A percentile compares a stretch with the other conserved stretches of the same genome.
These are phyloP conservation scores for Enteromius trimaculatus DNA, from an alignment of 2,797 vertebrate species.

Conservation along the genomic window DNA sequence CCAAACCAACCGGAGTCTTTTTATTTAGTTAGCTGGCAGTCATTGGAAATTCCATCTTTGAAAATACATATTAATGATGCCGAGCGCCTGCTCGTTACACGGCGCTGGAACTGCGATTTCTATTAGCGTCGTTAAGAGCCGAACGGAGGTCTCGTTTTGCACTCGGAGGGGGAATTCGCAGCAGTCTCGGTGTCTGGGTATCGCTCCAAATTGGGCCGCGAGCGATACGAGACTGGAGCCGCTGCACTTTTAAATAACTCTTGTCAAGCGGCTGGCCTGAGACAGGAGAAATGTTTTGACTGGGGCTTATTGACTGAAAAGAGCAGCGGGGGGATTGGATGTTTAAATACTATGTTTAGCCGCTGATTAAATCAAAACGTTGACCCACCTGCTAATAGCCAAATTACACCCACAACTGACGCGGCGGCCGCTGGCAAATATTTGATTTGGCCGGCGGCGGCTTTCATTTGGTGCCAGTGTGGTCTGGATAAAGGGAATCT, in stretches of 20 bases:
- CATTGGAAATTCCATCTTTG: slow-evolving; percentile 64
- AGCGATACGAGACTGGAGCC: slow-evolving; percentile 61
- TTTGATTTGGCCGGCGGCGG: slow-evolving; percentile 56
- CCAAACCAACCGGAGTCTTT: slow-evolving; percentile 64
- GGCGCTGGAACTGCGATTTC: slow-evolving; percentile 63
- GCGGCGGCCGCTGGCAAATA: slow-evolving; percentile 54
- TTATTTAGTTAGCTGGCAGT: slow-evolving; percentile 67
- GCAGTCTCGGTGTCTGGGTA: slow-evolving; percentile 63
- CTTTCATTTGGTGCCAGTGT: slow-evolving; percentile 61
- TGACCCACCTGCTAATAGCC: slow-evolving; percentile 64
- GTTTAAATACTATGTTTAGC: slow-evolving; percentile 61
- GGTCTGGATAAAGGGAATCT: slow-evolving; percentile 62
- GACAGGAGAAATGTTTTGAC: slow-evolving; percentile 64
- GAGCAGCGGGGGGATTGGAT: slow-evolving; percentile 56
- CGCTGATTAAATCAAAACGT: slow-evolving; percentile 62
- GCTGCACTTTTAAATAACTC: slow-evolving; percentile 63
- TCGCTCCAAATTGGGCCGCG: slow-evolving; percentile 58
- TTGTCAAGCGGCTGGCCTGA: slow-evolving; percentile 52
- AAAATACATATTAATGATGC: slow-evolving; percentile 66
- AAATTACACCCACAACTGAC: slow-evolving; percentile 62
- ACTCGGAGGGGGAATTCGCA: slow-evolving; percentile 58
- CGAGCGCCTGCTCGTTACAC: slow-evolving; percentile 46
- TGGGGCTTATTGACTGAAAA: slow-evolving; percentile 60
- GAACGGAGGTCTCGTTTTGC: slow-evolving; percentile 58
- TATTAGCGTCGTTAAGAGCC: slow-evolving; percentile 64